These are phyloP conservation scores for Artibeus jamaicensis DNA, from an alignment of 2,797 vertebrate genomes.

Conservation along the genomic window DNA sequence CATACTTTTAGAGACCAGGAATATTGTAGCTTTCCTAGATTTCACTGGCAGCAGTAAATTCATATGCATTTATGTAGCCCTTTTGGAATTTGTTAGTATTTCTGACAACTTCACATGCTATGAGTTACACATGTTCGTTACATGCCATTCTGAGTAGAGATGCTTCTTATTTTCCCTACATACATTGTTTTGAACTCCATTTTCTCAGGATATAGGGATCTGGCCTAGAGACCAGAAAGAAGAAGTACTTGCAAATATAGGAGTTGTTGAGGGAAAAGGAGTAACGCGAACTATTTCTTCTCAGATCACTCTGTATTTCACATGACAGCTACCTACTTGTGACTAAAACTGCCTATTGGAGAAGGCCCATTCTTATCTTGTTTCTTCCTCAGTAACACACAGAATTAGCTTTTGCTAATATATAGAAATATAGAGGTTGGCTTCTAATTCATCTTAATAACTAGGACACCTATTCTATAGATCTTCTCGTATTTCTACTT, in stretches of 20 bases:
- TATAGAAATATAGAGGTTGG: neutral
- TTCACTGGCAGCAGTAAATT: neutral
- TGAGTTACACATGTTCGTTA: neutral
- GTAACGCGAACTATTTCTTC: neutral
- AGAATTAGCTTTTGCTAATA: neutral
- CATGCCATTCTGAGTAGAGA: neutral
- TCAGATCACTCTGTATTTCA: neutral
- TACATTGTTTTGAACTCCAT: neutral
- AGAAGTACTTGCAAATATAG: neutral
- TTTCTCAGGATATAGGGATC: neutral
- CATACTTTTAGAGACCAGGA: neutral
- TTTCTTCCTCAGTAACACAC: neutral
- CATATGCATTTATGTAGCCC: neutral
- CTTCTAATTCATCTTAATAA: conserved; percentile 40
- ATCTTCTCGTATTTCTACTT: conserved; percentile 28
- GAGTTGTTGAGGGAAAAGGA: neutral
- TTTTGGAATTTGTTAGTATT: neutral
- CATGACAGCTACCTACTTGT: neutral
- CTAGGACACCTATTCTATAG: neutral
- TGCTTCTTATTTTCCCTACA: neutral
- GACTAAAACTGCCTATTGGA: neutral
- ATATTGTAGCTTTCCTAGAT: neutral
- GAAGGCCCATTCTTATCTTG: neutral
- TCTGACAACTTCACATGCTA: neutral
- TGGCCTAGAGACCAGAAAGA: neutral